A percentile compares a stretch with the other conserved stretches of the same genome.
phyloP scores from a whole-genome alignment of 2,797 vertebrate genomes.

The Anguilla pacifica region DNA sequence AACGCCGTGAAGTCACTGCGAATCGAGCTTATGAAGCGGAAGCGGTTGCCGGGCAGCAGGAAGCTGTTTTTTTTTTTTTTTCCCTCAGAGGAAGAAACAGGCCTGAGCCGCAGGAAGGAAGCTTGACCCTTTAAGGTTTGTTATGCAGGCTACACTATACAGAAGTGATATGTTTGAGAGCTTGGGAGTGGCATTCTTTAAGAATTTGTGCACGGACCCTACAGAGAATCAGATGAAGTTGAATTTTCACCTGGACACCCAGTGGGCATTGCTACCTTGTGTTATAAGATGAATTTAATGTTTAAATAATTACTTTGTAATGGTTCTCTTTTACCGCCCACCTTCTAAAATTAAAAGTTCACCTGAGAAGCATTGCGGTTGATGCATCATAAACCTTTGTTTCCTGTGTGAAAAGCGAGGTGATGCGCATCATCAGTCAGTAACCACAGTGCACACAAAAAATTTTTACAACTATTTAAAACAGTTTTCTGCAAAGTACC shows the following conservation, averaged over 20 bases:
- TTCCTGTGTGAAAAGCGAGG: neutral
- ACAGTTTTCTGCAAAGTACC: neutral
- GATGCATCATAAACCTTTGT: neutral
- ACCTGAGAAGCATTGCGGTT: neutral
- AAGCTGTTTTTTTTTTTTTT: conserved; percentile 39
- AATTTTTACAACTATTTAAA: neutral
- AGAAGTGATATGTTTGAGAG: conserved; percentile 24
- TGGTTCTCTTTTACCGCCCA: neutral
- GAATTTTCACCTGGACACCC: conserved; percentile 23
- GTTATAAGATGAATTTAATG: neutral
- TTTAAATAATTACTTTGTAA: neutral
- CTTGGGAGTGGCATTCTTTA: conserved; percentile 40
- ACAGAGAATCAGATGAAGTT: conserved; percentile 26
- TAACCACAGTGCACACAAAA: neutral
- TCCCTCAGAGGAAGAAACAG: conserved; percentile 24
- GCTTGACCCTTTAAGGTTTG: conserved; percentile 26
- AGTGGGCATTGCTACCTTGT: neutral
- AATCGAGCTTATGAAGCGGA: conserved; percentile 46
- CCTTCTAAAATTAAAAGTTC: neutral
- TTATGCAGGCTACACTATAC: neutral
- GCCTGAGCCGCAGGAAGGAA: conserved; percentile 9
- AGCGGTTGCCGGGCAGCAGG: conserved; percentile 29
- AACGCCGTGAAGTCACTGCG: conserved; percentile 47
- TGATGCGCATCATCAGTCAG: neutral
- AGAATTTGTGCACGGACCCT: conserved; percentile 34